phyloP scores from a whole-genome alignment of 2,797 vertebrate species.

The Cossypha polioptera region DNA sequence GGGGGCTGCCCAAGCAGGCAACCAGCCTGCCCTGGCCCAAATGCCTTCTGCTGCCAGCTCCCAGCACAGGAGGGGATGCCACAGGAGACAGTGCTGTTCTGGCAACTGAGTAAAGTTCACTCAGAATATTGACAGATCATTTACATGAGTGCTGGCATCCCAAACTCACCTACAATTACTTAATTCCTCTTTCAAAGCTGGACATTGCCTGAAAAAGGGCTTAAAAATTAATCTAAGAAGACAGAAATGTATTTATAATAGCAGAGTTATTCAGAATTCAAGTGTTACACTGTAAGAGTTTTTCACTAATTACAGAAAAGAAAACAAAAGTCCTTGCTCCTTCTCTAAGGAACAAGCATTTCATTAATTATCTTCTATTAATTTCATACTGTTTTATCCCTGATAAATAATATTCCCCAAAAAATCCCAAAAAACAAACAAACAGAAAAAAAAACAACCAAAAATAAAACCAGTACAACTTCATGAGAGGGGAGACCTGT shows the following conservation, averaged over 20 bases:
- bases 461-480: too few species aligned
- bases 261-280: background rate
- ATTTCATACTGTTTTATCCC: background rate
- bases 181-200: background rate
- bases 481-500: background rate
- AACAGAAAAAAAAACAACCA: too few species aligned
- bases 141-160: background rate
- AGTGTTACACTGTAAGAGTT: background rate
- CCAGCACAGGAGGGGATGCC: rapidly evolving
- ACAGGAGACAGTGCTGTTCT: background rate
- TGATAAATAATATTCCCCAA: background rate
- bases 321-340: background rate
- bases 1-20: background rate
- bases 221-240: background rate
- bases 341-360: background rate
- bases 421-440: too few species aligned
- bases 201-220: background rate
- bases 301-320: background rate
- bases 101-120: background rate
- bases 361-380: background rate
- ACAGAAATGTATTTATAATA: background rate
- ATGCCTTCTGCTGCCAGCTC: background rate
- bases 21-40: background rate
- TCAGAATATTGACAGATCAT: background rate
- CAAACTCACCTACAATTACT: background rate